Base-by-base conservation (phyloP, 2,113 vertebrate genomes). In the Nibea albiflora region DNA sequence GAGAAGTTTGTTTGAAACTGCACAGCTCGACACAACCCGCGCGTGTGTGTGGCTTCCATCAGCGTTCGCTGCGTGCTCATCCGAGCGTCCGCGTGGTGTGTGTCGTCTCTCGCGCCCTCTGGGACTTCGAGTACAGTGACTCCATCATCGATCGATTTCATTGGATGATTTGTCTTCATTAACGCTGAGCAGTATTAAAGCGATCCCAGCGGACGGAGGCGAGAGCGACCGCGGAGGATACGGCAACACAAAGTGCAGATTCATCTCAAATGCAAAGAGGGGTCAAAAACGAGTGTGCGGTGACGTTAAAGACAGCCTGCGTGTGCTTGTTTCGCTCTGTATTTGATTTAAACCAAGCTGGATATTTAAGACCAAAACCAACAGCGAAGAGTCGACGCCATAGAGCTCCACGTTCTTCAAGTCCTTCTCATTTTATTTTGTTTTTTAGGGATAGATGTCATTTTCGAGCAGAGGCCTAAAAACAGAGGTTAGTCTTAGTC, bases 91-190 rank as follows among this genome's bases (percentile, higher is more conserved):
- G 16, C 5, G 11, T 46, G 44, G 28, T 28, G 31, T 22, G 64
- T 22, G 68, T 57, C 42, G 60, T 20, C 74, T 24, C 28, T 35
- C 9, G 1, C 78, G 19, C 66, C 58, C 81, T 73, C 44, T 0
- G 61, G 77, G 75, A 47, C 67, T 76, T 46, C 2, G 16, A 74
- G 78, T 85, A 90, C 85, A 82, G 82, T 79, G 70, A 84, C 80
- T 89, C 74, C 78, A 85, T 85, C 91, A 90, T 93, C 82, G 92
- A 94, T 93, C 63, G 73, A 86, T 89, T 90, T 81, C 86, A 90
- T 88, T 78, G 87, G 91, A 92, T 90, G 88, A 94, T 93, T 93
- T 78, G 86, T 95, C 93, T 93, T 93, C 88, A 93, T 95, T 94
- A 94, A 85, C 50, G 73, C 79, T 86, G 69, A 88, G 83, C 83